Percentiles rank a stretch among this genome's conserved stretches.
Evolutionary conservation across 1,140 invertebrate genomes (phyloP).

Genomic region (Chionoecetes opilio): DNA sequence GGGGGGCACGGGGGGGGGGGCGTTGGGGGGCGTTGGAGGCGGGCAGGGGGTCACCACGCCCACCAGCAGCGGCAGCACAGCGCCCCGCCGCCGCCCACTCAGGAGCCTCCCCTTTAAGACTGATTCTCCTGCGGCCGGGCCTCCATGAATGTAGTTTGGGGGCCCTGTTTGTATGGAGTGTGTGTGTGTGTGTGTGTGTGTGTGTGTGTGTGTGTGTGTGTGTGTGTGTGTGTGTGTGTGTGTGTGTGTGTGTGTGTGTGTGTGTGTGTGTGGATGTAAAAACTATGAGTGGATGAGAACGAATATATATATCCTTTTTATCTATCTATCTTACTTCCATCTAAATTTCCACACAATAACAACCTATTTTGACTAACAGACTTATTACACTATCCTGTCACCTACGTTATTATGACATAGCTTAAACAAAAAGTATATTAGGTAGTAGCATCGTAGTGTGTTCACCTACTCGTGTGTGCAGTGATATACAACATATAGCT

Average conservation of each 20-base stretch:
- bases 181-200: slow-evolving; percentile 27
- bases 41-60: neutral
- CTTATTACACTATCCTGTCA: too few relatives aligned
- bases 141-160: slow-evolving; percentile 28
- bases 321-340: too few relatives aligned
- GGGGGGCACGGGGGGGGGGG: neutral
- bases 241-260: neutral
- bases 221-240: slow-evolving; percentile 12
- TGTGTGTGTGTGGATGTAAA: neutral
- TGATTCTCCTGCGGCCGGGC: neutral
- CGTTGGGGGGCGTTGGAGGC: neutral
- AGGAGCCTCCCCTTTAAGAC: slow-evolving; percentile 4
- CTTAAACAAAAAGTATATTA: too few relatives aligned
- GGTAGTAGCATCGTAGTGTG: neutral
- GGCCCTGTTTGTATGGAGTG: neutral
- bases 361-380: too few relatives aligned
- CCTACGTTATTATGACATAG: too few relatives aligned
- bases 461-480: neutral
- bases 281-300: too few relatives aligned
- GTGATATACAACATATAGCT: neutral
- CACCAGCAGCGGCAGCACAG: neutral
- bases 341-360: too few relatives aligned
- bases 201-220: slow-evolving; percentile 27
- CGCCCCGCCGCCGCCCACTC: neutral
- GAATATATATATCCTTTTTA: too few relatives aligned